Evolutionary conservation across 1,140 invertebrate genomes (phyloP).

Genomic region (Papilio xuthus): DNA sequence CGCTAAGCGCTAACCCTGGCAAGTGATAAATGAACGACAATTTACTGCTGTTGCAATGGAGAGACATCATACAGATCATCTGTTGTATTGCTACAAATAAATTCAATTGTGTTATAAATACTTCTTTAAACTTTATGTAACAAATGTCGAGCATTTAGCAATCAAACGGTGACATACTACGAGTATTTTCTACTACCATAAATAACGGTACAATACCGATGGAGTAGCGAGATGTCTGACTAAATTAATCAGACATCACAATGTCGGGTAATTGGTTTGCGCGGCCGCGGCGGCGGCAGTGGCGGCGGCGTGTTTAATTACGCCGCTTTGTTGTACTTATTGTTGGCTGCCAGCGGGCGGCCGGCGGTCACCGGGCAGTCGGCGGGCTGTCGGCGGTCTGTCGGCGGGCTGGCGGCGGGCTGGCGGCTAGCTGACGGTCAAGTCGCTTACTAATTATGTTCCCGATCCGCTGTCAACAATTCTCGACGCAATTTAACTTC

Average conservation of each 20-base stretch:
- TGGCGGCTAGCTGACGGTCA: neutral
- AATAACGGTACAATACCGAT: neutral
- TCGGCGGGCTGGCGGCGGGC: too few relatives aligned
- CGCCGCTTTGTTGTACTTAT: neutral
- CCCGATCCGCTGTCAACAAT: neutral
- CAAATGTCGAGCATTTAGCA: neutral
- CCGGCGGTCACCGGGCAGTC: neutral
- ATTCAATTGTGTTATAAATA: conserved; percentile 4
- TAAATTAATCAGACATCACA: conserved; percentile 13
- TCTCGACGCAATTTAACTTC: neutral
- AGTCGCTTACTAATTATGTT: neutral
- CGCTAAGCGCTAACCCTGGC: neutral
- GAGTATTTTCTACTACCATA: neutral
- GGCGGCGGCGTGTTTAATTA: neutral
- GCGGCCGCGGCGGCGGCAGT: too few relatives aligned
- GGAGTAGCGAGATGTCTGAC: neutral
- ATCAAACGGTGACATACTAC: neutral
- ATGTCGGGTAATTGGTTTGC: neutral
- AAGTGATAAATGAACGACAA: neutral
- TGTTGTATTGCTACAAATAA: neutral
- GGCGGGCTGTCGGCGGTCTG: too few relatives aligned
- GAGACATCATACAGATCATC: too few relatives aligned
- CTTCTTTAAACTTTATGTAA: neutral
- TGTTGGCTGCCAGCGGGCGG: neutral
- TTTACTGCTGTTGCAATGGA: neutral